Conservation (phyloP, 2,797 vertebrate species). For the Cottoperca gobio region DNA sequence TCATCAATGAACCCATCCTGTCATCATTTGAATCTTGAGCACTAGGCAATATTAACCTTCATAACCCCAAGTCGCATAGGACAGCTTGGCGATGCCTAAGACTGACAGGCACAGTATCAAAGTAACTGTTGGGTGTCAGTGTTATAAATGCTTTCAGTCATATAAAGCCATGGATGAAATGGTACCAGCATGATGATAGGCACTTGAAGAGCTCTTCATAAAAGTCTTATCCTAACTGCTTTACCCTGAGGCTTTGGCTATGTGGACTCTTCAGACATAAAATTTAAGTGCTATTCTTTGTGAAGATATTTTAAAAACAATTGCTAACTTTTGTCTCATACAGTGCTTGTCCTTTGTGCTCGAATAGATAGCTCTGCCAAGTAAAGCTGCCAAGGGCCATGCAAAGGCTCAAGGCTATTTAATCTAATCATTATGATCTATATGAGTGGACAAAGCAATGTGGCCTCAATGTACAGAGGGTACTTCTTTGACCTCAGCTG, state of each 20-base stretch:
- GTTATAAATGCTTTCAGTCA: slow-evolving; percentile 82
- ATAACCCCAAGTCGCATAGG: slow-evolving; percentile 69
- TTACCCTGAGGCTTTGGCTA: slow-evolving; percentile 33
- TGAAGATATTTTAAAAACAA: slow-evolving; percentile 36
- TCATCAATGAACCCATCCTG: slow-evolving; percentile 81
- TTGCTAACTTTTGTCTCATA: slow-evolving; percentile 44
- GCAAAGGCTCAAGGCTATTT: slow-evolving; percentile 62
- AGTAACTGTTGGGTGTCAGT: slow-evolving; percentile 82
- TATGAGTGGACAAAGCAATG: slow-evolving; percentile 66
- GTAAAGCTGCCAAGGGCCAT: slow-evolving; percentile 45
- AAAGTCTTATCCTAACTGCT: slow-evolving; percentile 72
- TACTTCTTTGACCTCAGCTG: slow-evolving; percentile 67
- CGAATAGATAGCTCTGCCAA: slow-evolving; percentile 36
- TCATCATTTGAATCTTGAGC: slow-evolving; percentile 80
- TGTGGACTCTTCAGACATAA: slow-evolving; percentile 46
- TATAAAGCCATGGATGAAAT: slow-evolving; percentile 78
- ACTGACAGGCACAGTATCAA: slow-evolving; percentile 81
- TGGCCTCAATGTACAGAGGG: slow-evolving; percentile 61
- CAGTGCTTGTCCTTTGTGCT: slow-evolving; percentile 47
- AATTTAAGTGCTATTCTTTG: slow-evolving; percentile 29
- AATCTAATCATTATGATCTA: slow-evolving; percentile 70
- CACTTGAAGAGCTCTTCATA: slow-evolving; percentile 68
- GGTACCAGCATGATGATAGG: slow-evolving; percentile 64
- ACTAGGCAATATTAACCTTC: slow-evolving; percentile 81
- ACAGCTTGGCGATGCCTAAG: slow-evolving; percentile 74